phyloP scores from a whole-genome alignment of 2,113 vertebrate genomes.

The Myxocyprinus asiaticus region DNA sequence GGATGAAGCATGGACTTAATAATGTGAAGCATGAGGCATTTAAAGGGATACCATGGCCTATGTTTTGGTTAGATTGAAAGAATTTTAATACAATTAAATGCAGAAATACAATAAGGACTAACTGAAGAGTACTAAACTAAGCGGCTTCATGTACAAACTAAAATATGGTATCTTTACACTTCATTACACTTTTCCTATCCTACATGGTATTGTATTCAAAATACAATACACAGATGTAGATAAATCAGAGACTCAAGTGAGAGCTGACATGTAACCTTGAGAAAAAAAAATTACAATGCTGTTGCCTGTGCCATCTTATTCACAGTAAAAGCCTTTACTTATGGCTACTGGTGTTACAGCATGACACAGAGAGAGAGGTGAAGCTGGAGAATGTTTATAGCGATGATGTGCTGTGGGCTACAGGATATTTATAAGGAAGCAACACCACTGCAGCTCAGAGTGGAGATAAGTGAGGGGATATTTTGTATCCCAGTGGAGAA shows the following conservation, averaged over 20 bases:
- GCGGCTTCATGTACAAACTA: neutral
- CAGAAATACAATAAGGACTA: neutral
- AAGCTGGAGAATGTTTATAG: constrained; percentile 50
- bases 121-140: neutral
- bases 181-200: neutral
- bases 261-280: constrained; percentile 32
- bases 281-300: constrained; percentile 23
- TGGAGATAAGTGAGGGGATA: constrained; percentile 46
- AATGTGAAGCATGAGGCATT: no score
- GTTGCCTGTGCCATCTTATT: constrained; percentile 20
- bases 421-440: constrained; percentile 47
- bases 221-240: constrained; percentile 7
- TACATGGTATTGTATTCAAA: neutral
- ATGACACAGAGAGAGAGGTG: constrained; percentile 22
- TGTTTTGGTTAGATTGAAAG: no score
- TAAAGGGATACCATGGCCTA: no score
- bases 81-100: no score
- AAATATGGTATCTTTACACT: neutral
- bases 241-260: neutral
- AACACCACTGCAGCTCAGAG: constrained; percentile 8
- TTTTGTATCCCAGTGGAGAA: constrained; percentile 45
- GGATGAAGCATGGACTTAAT: no score
- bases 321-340: constrained; percentile 34
- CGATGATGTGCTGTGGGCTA: constrained; percentile 32
- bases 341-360: constrained; percentile 12